These are phyloP conservation scores for Pygmarrhopalites habei DNA, from an alignment of 1,140 invertebrate genomes.

Conservation along the genomic window DNA sequence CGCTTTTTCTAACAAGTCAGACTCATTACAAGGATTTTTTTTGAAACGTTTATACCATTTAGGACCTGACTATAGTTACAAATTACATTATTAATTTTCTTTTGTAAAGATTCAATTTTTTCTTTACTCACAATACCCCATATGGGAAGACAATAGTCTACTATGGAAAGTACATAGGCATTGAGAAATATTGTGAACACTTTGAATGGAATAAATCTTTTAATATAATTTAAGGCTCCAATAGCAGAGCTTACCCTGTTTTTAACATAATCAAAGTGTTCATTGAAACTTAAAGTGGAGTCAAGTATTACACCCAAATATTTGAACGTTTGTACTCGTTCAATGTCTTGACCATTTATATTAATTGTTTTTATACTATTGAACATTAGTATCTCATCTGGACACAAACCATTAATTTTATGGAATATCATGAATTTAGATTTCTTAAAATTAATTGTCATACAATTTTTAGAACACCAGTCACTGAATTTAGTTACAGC, in stretches of 20 bases:
- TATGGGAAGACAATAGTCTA: constrained; percentile 1
- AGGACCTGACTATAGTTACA: too few relatives aligned
- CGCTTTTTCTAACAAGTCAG: too few relatives aligned
- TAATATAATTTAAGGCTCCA: not conserved
- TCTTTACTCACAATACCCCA: not conserved
- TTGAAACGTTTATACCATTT: too few relatives aligned
- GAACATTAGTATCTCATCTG: not conserved
- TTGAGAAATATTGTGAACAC: not conserved
- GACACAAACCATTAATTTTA: not conserved
- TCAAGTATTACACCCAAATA: not conserved
- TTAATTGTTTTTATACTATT: not conserved
- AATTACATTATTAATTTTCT: too few relatives aligned
- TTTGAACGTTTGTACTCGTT: not conserved
- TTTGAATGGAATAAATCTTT: not conserved
- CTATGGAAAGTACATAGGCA: not conserved
- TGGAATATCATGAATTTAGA: not conserved
- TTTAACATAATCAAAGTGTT: not conserved
- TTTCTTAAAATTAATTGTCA: not conserved
- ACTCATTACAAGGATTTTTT: too few relatives aligned
- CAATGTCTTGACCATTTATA: not conserved
- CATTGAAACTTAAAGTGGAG: not conserved
- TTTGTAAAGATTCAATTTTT: not conserved
- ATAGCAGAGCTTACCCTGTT: not conserved
- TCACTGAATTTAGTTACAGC: not conserved
- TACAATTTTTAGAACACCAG: not conserved